Evolutionary conservation across 1,140 invertebrate genomes (phyloP), one percentile per base, ranked within the genome.

Genomic region (Saccostrea cuccullata): DNA sequence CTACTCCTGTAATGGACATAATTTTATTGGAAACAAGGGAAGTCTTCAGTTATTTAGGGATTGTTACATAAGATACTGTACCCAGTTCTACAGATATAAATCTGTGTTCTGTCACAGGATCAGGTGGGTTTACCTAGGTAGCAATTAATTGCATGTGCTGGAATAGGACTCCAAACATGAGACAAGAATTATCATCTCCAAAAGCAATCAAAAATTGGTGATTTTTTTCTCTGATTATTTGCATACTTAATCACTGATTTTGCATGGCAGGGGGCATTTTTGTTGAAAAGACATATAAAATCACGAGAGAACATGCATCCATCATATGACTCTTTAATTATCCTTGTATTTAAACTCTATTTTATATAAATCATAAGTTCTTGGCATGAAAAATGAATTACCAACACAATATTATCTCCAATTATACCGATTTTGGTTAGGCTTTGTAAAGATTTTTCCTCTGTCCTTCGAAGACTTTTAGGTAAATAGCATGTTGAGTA

Each of bases 401-500:
- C 30, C 70, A 77, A 36, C 26, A 26, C 70, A 36, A 77, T 26
- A 30, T 77, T 36, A 77, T 36, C 70, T 77, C 26, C 23, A 77
- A 77, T 77, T 77, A 77, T 36, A 77, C 26, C 9, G 47, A 26
- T 36, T 77, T 26, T 77, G 70, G 23, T 77, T 15, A 77, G 4
- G 15, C 30, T 36, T 77, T 77, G 12, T 30, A 77, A 77, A 77
- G 70, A 77, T 77, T 77, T 77, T 77, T 30, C 9, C 30, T 26
- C 26, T 77, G 70, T 77, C 70, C 70, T 77, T 77, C 70, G n/a
- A 77, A 77, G 70, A 36, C 30, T 30, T 15, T 77, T 77, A 15
- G 15, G 23, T 77, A 36, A 77, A 26, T 77, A 77, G 70, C 70
- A 77, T 77, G 70, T 77, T 77, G 70, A 77, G 70, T 77, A 77